phyloP scores from a whole-genome alignment of 2,888 invertebrate species.

The Ryuthela nishihirai region DNA sequence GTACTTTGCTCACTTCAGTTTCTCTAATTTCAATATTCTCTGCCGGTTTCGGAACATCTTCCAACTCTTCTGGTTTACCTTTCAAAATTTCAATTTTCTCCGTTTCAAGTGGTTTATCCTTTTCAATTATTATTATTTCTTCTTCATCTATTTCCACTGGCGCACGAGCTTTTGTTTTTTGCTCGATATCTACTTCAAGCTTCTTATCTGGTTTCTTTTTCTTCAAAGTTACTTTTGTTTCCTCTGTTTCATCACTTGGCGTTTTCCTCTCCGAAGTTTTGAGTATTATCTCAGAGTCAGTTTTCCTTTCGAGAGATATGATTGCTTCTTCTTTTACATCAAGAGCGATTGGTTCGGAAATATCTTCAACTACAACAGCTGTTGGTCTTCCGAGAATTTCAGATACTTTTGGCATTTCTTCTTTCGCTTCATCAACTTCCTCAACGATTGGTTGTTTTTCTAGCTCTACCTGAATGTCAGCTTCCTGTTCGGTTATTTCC shows the following conservation, averaged over 20 bases:
- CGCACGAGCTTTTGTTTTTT: background rate
- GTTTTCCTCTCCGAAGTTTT: conserved; percentile 42
- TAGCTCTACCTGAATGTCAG: conserved; percentile 7
- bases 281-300: too few species aligned
- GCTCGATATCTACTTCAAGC: conserved; percentile 28
- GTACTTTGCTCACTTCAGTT: background rate
- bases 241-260: conserved; percentile 10
- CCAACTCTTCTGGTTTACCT: conserved; percentile 40
- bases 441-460: conserved; percentile 36
- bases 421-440: conserved; percentile 23
- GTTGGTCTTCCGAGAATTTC: conserved; percentile 21
- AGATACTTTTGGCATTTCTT: conserved; percentile 7
- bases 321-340: conserved; percentile 24
- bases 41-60: background rate
- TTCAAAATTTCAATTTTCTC: conserved; percentile 30
- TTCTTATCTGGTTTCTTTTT: conserved; percentile 43
- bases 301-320: conserved; percentile 29
- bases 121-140: conserved; percentile 22
- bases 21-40: conserved; percentile 10
- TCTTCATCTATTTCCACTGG: background rate
- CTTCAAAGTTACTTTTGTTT: conserved; percentile 38
- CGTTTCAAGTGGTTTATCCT: conserved; percentile 9
- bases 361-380: conserved; percentile 23
- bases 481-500: conserved; percentile 30
- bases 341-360: conserved; percentile 2